Evolutionary conservation across 2,888 invertebrate genomes (phyloP).

Genomic region (Therioaphis trifolii): DNA sequence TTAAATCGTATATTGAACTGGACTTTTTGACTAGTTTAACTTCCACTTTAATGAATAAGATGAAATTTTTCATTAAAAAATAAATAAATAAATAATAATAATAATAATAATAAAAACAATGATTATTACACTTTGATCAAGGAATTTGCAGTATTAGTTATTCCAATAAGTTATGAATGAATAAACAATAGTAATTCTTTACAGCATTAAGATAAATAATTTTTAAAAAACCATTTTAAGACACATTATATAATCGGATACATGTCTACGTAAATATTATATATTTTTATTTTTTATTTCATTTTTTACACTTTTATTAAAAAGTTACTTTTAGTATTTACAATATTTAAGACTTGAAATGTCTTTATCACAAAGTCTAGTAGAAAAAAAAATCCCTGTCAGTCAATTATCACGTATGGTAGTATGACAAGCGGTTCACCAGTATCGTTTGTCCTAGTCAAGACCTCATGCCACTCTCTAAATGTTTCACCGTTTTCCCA

Average conservation of each 20-base stretch:
- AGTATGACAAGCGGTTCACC: constrained; percentile 88
- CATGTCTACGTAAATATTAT: constrained; percentile 59
- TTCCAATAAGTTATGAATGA: constrained; percentile 34
- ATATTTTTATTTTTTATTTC: constrained; percentile 19
- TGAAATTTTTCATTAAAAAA: constrained; percentile 34
- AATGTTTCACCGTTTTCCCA: constrained; percentile 73
- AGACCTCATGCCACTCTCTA: constrained; percentile 92
- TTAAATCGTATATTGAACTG: constrained; percentile 55
- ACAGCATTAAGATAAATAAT: constrained; percentile 54
- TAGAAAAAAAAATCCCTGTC: constrained; percentile 64
- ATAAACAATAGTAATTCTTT: constrained; percentile 44
- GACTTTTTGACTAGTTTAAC: constrained; percentile 53
- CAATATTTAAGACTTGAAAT: constrained; percentile 62
- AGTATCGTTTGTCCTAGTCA: constrained; percentile 78
- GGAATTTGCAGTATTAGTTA: constrained; percentile 43
- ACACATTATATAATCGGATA: constrained; percentile 57
- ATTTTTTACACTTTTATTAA: constrained; percentile 49
- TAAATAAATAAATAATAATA: constrained; percentile 30
- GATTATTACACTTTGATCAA: constrained; percentile 58
- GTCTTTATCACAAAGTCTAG: constrained; percentile 63
- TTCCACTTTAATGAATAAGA: constrained; percentile 42
- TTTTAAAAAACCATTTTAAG: constrained; percentile 35
- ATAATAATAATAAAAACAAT: constrained; percentile 41
- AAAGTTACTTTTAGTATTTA: constrained; percentile 59
- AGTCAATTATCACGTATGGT: constrained; percentile 97